These are phyloP conservation scores for Desmophyllum pertusum DNA, from an alignment of 92 coral and sea anemone genomes.

Conservation along the genomic window DNA sequence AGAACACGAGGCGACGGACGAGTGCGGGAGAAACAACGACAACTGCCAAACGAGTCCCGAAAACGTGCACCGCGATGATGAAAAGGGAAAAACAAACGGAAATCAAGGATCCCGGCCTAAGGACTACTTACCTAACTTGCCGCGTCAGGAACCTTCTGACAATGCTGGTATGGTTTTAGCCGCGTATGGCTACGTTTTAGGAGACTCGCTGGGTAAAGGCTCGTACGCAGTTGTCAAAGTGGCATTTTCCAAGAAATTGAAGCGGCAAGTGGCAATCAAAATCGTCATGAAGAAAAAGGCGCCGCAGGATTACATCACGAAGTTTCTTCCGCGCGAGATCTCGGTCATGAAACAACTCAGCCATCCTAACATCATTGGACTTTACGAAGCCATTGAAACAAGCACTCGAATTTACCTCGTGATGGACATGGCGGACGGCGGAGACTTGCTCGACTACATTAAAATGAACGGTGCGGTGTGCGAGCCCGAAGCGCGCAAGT, in stretches of 20 bases:
- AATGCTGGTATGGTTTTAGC: conserved; percentile 92
- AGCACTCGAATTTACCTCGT: conserved; percentile 94
- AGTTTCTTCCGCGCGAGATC: conserved; percentile 97
- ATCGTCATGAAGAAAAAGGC: conserved; percentile 94
- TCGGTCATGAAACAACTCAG: conserved; percentile 94
- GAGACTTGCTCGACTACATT: conserved; percentile 92
- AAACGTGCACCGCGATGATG: conserved; percentile 34
- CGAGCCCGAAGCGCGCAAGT: conserved; percentile 87
- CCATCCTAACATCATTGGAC: conserved; percentile 87
- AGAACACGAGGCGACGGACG: conserved; percentile 47
- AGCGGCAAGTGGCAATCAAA: conserved; percentile 89
- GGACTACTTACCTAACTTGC: background rate
- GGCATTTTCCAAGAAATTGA: conserved; percentile 91
- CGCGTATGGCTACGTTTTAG: conserved; percentile 93
- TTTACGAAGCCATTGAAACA: conserved; percentile 98
- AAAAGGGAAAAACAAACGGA: conserved; percentile 15
- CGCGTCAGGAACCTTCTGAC: conserved; percentile 58
- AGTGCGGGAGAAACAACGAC: conserved; percentile 22
- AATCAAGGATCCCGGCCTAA: conserved; percentile 27
- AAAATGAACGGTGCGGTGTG: conserved; percentile 87
- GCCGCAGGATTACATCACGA: conserved; percentile 93
- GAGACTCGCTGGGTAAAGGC: conserved; percentile 96
- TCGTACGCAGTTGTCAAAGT: conserved; percentile 97
- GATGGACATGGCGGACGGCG: conserved; percentile 95
- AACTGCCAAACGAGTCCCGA: conserved; percentile 32